These are phyloP conservation scores for Erpornis zantholeuca DNA, from an alignment of 2,113 vertebrate genomes.

Conservation along the genomic window DNA sequence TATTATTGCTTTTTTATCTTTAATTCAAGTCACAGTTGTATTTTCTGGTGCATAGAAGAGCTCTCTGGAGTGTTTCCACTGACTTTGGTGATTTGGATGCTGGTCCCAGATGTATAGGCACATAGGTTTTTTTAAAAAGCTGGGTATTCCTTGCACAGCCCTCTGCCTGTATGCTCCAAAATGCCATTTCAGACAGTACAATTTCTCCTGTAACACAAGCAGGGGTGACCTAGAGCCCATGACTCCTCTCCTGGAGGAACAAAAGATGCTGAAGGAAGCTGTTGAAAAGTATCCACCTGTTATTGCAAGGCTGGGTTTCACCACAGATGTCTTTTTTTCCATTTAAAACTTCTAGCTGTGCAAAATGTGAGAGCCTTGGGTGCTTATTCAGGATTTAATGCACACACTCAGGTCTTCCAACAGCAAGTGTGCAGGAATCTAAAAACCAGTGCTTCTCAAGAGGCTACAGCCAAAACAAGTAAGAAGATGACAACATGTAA, in stretches of 20 bases:
- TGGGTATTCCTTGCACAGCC: not conserved
- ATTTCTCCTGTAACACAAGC: not conserved
- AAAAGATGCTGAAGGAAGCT: not conserved
- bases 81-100: not conserved
- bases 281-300: not conserved
- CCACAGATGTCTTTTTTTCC: not conserved
- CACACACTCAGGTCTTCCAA: not conserved
- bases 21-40: not conserved
- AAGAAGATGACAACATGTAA: not conserved
- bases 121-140: not conserved
- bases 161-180: not conserved
- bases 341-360: not conserved
- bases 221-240: not conserved
- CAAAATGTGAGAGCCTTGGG: not conserved
- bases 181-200: not conserved
- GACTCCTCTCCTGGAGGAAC: not conserved
- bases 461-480: not conserved
- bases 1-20: slow-evolving; percentile 24
- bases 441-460: not conserved
- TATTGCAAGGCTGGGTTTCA: not conserved
- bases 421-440: not conserved
- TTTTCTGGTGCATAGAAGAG: not conserved
- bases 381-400: not conserved
- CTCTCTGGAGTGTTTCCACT: not conserved
- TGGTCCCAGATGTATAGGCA: not conserved